These are phyloP conservation scores for Thereva unica DNA, from an alignment of 2,888 invertebrate genomes.

Conservation along the genomic window DNA sequence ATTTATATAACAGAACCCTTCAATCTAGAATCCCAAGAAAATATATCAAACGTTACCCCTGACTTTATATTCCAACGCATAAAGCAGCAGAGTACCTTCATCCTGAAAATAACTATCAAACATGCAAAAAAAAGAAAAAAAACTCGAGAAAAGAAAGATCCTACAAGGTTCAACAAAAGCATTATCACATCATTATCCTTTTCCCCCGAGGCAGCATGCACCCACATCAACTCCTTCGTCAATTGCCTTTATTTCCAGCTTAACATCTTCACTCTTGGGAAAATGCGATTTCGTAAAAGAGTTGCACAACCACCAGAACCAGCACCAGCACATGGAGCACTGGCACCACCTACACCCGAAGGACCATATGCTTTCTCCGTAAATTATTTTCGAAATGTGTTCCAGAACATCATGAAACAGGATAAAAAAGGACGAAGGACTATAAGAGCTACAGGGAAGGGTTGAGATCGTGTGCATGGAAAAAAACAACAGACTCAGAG, in stretches of 20 bases:
- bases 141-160: no score
- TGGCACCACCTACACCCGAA: no score
- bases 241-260: constrained; percentile 32
- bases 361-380: neutral
- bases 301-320: constrained; percentile 17
- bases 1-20: no score
- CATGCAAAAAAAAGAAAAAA: no score
- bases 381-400: constrained; percentile 26
- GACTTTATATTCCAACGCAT: no score
- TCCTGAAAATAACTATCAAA: no score
- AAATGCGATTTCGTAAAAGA: constrained; percentile 28
- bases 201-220: constrained; percentile 1
- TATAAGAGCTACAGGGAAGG: neutral
- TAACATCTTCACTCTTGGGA: constrained; percentile 22
- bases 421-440: neutral
- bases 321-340: no score
- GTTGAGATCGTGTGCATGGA: neutral
- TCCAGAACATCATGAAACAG: constrained; percentile 27
- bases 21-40: no score
- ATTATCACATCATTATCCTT: constrained; percentile 27
- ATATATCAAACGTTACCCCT: no score
- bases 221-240: constrained; percentile 12
- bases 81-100: no score
- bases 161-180: neutral
- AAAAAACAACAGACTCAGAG: constrained; percentile 1